Evolutionary conservation across 2,113 vertebrate genomes (phyloP).

Genomic region (Elephas maximus): DNA sequence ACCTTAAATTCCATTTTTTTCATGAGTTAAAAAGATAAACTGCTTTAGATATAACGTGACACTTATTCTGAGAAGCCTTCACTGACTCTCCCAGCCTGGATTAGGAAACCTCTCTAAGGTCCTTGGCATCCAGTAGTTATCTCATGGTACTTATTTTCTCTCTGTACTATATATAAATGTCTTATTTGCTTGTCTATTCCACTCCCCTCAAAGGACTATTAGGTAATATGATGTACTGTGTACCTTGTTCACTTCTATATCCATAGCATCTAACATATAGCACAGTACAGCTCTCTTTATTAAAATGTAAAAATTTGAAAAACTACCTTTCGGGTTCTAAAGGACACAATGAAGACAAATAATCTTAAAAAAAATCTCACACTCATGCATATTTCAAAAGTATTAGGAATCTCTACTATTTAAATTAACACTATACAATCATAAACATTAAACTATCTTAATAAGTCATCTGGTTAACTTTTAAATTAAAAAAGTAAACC

Average conservation of each 20-base stretch:
- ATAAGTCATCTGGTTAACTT: not conserved
- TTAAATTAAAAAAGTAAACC: conserved; percentile 50
- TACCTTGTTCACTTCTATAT: conserved; percentile 26
- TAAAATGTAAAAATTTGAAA: conserved; percentile 58
- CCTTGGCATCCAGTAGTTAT: not conserved
- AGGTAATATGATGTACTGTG: not conserved
- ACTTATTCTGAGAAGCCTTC: conserved; percentile 25
- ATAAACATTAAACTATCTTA: conserved; percentile 53
- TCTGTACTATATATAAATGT: not conserved
- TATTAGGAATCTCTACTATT: not conserved
- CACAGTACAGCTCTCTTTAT: not conserved
- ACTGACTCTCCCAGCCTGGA: not conserved
- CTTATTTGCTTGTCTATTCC: not conserved
- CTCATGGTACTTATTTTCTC: not conserved
- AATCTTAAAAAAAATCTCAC: conserved; percentile 52
- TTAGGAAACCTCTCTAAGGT: not conserved
- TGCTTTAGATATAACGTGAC: conserved; percentile 25
- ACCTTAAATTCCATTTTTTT: not conserved
- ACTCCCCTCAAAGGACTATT: not conserved
- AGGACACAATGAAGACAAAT: not conserved
- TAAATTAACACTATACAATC: conserved; percentile 35
- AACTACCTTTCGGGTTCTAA: conserved; percentile 35
- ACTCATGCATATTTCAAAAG: conserved; percentile 40
- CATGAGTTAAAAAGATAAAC: not conserved
- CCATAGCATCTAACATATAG: not conserved